Evolutionary conservation across 2,113 vertebrate genomes (phyloP), one percentile per base, ranked within the genome.

Genomic region (Clupea harengus): DNA sequence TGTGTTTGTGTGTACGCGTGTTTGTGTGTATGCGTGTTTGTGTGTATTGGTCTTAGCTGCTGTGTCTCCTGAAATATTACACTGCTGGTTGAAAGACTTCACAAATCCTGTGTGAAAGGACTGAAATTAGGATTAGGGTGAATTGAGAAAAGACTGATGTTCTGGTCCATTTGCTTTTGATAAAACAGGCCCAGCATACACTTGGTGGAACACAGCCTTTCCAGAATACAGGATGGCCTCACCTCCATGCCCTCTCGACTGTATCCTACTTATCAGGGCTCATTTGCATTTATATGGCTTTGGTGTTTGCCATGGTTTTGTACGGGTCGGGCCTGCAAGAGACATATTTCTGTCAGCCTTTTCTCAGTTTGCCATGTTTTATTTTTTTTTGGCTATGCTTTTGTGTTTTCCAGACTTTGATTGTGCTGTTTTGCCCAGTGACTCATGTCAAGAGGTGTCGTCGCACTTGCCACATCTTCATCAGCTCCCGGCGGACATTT

Each of bases 211-310:
- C 45, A 45, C 18, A 6, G 32, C 46, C 45, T 28, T 78, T 81
- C 72, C 78, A 88, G 72, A 45, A 45, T 75, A 32, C 49, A 18
- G 57, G 52, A 46, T 7, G 32, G 52, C 25, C 84, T 81, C 9
- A 44, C 83, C 52, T 39, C 52, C 4, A 45, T 20, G 20, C 32
- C 32, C 47, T 45, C 81, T 85, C 39, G 44, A 49, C 64, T 45
- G 50, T 0, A 32, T 88, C 49, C 15, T 75, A 18, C 60, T 85
- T 13, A 46, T 64, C 72, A 47, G 13, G 32, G n/a, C 57, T 85
- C 86, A 87, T 89, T 86, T 85, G 85, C 88, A 83, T 86, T 85
- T 86, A 80, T 82, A 86, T 86, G 64, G 78, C 75, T 82, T 78
- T 44, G 6, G 60, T 75, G n/a, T 85, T 82, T 82, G 46, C 81